A percentile compares a stretch with the other conserved stretches of the same genome.
Evolutionary conservation across 2,888 invertebrate species (phyloP).

Genomic region (Geotrupes spiniger): DNA sequence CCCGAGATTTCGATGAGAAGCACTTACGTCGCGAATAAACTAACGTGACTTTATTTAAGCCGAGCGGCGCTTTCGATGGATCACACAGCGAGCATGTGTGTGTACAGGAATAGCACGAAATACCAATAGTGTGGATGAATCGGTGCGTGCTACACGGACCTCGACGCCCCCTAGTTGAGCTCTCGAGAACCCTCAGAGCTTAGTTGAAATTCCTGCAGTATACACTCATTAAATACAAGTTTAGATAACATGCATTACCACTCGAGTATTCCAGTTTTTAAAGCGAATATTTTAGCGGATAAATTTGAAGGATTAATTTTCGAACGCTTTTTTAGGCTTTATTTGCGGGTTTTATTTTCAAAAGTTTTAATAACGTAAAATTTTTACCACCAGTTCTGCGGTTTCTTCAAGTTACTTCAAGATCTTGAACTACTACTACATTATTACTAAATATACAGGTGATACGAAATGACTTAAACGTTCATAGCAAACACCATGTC

Average conservation of each 20-base stretch:
- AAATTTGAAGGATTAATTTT: too few species aligned
- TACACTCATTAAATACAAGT: slow-evolving; percentile 22
- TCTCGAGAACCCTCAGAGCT: slow-evolving; percentile 19
- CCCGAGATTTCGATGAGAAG: background rate
- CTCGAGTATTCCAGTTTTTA: slow-evolving; percentile 6
- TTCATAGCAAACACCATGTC: too few species aligned
- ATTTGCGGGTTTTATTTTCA: too few species aligned
- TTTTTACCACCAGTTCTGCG: too few species aligned
- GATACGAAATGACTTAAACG: too few species aligned
- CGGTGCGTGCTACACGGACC: slow-evolving; percentile 3
- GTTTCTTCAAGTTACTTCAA: too few species aligned
- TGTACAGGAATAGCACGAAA: slow-evolving; percentile 4
- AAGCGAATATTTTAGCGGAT: background rate
- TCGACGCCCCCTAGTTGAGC: slow-evolving; percentile 5
- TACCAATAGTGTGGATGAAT: slow-evolving; percentile 2
- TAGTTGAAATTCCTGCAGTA: slow-evolving; percentile 20
- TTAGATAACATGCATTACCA: slow-evolving; percentile 17
- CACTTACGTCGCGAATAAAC: background rate
- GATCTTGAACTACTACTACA: too few species aligned
- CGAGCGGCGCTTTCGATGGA: background rate
- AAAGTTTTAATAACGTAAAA: too few species aligned
- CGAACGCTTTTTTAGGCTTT: too few species aligned
- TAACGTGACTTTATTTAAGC: slow-evolving; percentile 3
- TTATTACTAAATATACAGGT: too few species aligned
- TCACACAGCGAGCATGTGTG: background rate